Conservation (phyloP, 2,113 vertebrate genomes). For the Oryzias melastigma region DNA sequence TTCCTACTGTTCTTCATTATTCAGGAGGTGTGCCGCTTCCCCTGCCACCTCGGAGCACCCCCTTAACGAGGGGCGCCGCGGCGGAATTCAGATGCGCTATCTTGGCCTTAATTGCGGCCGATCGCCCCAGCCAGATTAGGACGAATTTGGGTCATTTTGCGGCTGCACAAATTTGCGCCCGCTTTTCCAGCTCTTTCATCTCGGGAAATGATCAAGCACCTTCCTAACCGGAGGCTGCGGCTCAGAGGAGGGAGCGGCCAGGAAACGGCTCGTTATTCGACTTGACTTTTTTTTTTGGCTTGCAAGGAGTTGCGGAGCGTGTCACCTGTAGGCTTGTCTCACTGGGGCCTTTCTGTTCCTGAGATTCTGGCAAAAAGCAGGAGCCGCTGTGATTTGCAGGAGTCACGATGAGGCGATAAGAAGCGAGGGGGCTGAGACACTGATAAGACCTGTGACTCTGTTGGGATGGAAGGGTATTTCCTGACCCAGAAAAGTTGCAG, state of each 20-base stretch:
- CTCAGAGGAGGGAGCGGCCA: constrained; percentile 60
- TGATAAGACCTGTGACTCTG: neutral
- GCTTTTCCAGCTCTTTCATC: constrained; percentile 68
- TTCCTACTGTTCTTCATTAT: constrained; percentile 53
- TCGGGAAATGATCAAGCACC: constrained; percentile 66
- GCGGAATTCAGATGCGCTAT: constrained; percentile 67
- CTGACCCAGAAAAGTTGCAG: constrained; percentile 47
- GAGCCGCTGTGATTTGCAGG: constrained; percentile 7
- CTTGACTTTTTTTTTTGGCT: constrained; percentile 58
- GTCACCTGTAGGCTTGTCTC: no score
- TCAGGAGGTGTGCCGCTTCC: constrained; percentile 54
- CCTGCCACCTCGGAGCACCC: constrained; percentile 44
- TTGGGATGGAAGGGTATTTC: constrained; percentile 40
- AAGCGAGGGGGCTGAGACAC: constrained; percentile 17
- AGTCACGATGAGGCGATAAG: constrained; percentile 38
- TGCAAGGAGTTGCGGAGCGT: no score
- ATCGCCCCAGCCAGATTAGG: constrained; percentile 70
- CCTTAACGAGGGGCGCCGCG: constrained; percentile 54
- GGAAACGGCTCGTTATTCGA: constrained; percentile 66
- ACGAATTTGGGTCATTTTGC: constrained; percentile 71
- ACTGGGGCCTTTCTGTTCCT: neutral
- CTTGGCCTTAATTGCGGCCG: constrained; percentile 67
- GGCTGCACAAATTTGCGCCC: constrained; percentile 57
- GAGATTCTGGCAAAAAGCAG: constrained; percentile 1
- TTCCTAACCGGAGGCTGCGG: constrained; percentile 64